Percentiles rank a stretch among this genome's conserved stretches.
Evolutionary conservation across 2,888 invertebrate species (phyloP).

Genomic region (Meta bourneti): DNA sequence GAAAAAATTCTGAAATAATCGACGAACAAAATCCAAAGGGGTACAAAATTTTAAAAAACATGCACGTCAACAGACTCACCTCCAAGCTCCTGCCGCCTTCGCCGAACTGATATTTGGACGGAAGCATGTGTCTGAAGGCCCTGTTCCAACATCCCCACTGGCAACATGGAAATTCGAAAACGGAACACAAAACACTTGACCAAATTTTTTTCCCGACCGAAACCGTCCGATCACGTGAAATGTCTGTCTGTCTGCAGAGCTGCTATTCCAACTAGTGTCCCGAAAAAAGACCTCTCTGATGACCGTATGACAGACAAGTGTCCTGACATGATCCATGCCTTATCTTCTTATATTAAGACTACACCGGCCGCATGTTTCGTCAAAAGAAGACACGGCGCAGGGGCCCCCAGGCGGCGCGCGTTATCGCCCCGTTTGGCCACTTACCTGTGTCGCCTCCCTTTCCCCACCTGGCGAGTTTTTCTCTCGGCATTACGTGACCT

Average conservation of each 20-base stretch:
- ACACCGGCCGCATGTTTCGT: constrained; percentile 64
- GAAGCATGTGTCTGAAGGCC: constrained; percentile 7
- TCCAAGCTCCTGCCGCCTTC: constrained; percentile 20
- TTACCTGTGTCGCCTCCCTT: neutral
- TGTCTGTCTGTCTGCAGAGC: neutral
- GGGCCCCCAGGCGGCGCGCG: neutral
- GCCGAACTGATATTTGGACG: constrained; percentile 7
- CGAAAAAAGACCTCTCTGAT: constrained; percentile 57
- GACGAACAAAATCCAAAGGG: neutral
- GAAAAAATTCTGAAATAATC: too few relatives aligned
- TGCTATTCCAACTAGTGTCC: neutral
- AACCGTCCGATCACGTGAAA: neutral
- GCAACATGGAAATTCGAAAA: constrained; percentile 18
- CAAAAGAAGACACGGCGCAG: constrained; percentile 67
- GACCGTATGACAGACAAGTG: constrained; percentile 71
- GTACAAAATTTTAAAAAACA: neutral
- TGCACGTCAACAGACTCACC: constrained; percentile 17
- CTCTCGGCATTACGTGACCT: constrained; percentile 42
- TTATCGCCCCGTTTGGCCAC: constrained; percentile 44
- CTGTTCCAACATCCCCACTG: constrained; percentile 51
- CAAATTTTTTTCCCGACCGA: neutral
- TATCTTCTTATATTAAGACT: constrained; percentile 67
- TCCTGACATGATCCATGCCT: constrained; percentile 63
- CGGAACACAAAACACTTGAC: too few relatives aligned
- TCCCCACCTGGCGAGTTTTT: neutral